Evolutionary conservation across 2,113 vertebrate species (phyloP).

Genomic region (Diphyllodes magnificus): DNA sequence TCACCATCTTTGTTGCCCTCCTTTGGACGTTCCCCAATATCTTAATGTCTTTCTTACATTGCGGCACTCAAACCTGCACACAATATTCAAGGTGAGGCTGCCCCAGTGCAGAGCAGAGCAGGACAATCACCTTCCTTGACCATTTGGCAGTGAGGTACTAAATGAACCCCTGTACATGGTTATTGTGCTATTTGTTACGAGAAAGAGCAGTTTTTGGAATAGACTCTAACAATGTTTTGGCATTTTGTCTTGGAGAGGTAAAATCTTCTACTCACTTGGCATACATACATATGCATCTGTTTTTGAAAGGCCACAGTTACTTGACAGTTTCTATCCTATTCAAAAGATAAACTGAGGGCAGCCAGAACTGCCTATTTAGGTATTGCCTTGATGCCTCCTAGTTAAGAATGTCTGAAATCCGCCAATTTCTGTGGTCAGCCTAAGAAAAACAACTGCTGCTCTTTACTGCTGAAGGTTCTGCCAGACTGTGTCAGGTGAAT

Average conservation of each 20-base stretch:
- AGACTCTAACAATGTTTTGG: background rate
- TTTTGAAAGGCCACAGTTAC: background rate
- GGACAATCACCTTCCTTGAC: background rate
- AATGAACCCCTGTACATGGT: no score
- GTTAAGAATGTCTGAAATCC: background rate
- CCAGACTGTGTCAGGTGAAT: background rate
- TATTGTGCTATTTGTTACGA: background rate
- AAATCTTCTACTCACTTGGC: background rate
- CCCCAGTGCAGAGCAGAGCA: background rate
- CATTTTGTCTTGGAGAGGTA: background rate
- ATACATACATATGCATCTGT: background rate
- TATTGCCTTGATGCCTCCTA: background rate
- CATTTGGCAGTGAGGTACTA: background rate
- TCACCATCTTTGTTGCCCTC: background rate
- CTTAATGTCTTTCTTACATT: background rate
- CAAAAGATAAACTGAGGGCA: background rate
- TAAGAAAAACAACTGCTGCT: background rate
- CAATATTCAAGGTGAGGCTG: background rate
- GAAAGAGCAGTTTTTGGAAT: background rate
- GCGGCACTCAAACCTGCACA: background rate
- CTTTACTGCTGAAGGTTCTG: background rate
- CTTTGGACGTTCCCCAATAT: background rate
- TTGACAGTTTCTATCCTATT: background rate
- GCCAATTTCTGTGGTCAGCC: background rate
- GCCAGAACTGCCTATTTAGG: background rate